Evolutionary conservation across 2,888 invertebrate species (phyloP).

Genomic region (Athalia circularis): DNA sequence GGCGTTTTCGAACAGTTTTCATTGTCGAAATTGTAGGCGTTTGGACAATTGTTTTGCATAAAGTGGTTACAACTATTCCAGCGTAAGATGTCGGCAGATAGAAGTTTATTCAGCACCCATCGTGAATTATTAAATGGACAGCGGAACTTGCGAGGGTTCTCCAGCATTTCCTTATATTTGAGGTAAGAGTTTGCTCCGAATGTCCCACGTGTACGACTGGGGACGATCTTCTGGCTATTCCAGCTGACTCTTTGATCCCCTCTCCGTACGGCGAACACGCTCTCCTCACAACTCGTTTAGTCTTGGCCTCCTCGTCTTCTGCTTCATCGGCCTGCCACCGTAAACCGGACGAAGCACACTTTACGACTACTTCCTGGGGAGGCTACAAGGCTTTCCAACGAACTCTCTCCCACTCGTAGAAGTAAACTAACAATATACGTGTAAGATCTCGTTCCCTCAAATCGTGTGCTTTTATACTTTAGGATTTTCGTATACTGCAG

Average conservation of each 20-base stretch:
- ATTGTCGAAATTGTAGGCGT: slow-evolving; percentile 23
- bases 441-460: not conserved
- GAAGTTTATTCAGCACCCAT: slow-evolving; percentile 5
- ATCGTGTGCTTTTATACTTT: too few relatives aligned
- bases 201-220: slow-evolving; percentile 10
- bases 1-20: not conserved
- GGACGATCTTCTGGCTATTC: slow-evolving; percentile 40
- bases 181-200: slow-evolving; percentile 2
- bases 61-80: slow-evolving; percentile 8
- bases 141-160: not conserved
- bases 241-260: slow-evolving; percentile 39
- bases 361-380: slow-evolving; percentile 40
- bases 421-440: slow-evolving; percentile 27
- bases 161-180: not conserved
- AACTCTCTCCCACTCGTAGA: slow-evolving; percentile 12
- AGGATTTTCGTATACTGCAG: not conserved
- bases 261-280: slow-evolving; percentile 2
- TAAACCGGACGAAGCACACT: slow-evolving; percentile 33
- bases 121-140: not conserved
- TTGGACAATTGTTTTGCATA: slow-evolving; percentile 22
- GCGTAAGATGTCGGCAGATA: not conserved
- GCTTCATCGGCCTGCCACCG: slow-evolving; percentile 39
- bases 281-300: slow-evolving; percentile 31
- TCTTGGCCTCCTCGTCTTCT: slow-evolving; percentile 16
- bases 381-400: slow-evolving; percentile 21